A percentile compares a stretch with the other conserved stretches of the same genome.
Evolutionary conservation across 2,113 vertebrate genomes (phyloP).

Genomic region (Melanotaenia duboulayi): DNA sequence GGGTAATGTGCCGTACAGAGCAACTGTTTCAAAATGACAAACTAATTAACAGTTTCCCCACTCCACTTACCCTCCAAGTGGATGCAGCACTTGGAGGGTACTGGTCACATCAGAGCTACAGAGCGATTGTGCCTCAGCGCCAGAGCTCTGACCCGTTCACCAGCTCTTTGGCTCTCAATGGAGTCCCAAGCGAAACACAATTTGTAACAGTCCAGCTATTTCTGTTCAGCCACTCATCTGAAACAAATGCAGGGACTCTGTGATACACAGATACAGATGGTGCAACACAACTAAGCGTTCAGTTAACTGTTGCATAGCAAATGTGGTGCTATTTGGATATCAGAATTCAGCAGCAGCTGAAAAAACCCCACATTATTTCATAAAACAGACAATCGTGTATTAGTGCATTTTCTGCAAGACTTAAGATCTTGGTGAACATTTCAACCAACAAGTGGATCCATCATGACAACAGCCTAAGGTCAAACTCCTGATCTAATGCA

Average conservation of each 20-base stretch:
- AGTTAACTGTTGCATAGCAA: conserved; percentile 16
- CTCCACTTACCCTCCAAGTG: conserved; percentile 24
- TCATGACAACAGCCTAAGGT: conserved; percentile 69
- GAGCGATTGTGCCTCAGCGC: conserved; percentile 9
- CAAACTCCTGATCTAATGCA: conserved; percentile 30
- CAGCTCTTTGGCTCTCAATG: conserved; percentile 64
- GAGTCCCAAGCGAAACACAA: conserved; percentile 77
- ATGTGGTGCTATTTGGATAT: not conserved
- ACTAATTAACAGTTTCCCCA: not conserved
- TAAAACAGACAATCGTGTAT: not conserved
- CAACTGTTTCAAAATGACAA: not conserved
- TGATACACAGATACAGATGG: conserved; percentile 56
- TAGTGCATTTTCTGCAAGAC: not conserved
- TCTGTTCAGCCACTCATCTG: conserved; percentile 72
- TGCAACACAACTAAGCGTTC: conserved; percentile 34
- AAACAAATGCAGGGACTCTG: conserved; percentile 74
- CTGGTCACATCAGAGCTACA: conserved; percentile 11
- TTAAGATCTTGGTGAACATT: conserved; percentile 12
- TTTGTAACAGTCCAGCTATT: conserved; percentile 78
- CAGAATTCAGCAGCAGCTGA: not conserved
- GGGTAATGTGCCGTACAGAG: not conserved
- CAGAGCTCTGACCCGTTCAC: conserved; percentile 60
- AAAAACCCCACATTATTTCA: not conserved
- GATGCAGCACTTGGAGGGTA: not conserved
- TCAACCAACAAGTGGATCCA: conserved; percentile 31